Conservation (phyloP, 2,113 vertebrate species). For the Otocyon megalotis region DNA sequence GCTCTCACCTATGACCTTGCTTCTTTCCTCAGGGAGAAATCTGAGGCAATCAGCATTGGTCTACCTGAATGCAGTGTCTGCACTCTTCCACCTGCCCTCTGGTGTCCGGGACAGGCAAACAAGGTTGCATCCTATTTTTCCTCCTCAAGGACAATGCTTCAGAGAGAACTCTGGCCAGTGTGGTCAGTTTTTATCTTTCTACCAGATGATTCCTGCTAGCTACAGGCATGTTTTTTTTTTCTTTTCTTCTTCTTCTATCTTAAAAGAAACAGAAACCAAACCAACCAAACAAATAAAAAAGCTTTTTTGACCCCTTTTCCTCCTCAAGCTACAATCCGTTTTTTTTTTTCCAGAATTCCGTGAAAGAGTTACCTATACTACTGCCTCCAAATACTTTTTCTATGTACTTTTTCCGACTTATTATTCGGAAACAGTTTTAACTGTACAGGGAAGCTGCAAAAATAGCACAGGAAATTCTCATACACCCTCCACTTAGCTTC, state of each 20-base stretch:
- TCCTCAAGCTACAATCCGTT: neutral
- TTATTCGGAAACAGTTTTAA: constrained; percentile 2
- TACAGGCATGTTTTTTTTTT: neutral
- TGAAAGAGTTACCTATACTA: neutral
- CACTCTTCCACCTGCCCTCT: neutral
- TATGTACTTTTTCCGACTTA: neutral
- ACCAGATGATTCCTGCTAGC: neutral
- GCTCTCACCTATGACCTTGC: neutral
- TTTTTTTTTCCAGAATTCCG: neutral
- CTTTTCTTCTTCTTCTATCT: neutral
- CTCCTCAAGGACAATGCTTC: neutral
- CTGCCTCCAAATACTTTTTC: neutral
- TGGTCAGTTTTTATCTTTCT: neutral
- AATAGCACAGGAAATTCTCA: neutral
- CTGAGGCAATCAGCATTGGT: neutral
- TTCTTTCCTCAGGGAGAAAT: neutral
- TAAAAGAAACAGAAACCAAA: neutral
- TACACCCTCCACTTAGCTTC: neutral
- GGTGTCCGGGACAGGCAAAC: neutral
- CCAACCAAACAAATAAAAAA: neutral
- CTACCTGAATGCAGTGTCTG: neutral
- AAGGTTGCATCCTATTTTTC: neutral
- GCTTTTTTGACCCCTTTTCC: neutral
- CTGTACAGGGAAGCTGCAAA: constrained; percentile 48
- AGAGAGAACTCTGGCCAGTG: neutral